Evolutionary conservation across 2,888 invertebrate genomes (phyloP).

Genomic region (Camptogramma bilineatum): DNA sequence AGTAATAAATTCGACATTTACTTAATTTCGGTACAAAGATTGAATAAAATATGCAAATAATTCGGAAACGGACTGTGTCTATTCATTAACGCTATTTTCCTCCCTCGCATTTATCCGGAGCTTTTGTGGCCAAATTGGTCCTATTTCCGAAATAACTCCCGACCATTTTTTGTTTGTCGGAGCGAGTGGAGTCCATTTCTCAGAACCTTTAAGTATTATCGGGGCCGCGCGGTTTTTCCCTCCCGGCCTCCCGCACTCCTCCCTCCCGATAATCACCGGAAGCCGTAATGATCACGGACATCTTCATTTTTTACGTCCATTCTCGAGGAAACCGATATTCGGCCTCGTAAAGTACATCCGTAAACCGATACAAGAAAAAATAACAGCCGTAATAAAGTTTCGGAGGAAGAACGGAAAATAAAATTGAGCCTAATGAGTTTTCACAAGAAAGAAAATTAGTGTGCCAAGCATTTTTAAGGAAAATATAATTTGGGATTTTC

Average conservation of each 20-base stretch:
- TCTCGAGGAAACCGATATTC: constrained; percentile 46
- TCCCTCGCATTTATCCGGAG: constrained; percentile 20
- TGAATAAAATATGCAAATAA: constrained; percentile 22
- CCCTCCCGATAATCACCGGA: constrained; percentile 54
- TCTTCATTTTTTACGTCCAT: constrained; percentile 52
- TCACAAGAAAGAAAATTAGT: constrained; percentile 11
- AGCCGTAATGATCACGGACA: constrained; percentile 53
- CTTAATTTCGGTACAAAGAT: constrained; percentile 16
- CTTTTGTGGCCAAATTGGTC: constrained; percentile 45
- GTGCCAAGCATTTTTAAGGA: not conserved
- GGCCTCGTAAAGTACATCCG: constrained; percentile 34
- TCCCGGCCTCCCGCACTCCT: constrained; percentile 24
- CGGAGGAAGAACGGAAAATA: constrained; percentile 30
- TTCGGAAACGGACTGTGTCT: constrained; percentile 27
- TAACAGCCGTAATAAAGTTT: constrained; percentile 33
- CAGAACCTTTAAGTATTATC: constrained; percentile 52
- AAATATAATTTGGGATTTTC: not conserved
- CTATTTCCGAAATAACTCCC: constrained; percentile 45
- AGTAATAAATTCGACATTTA: constrained; percentile 10
- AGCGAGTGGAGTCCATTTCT: constrained; percentile 51
- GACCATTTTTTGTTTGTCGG: constrained; percentile 44
- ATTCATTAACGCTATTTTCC: constrained; percentile 20
- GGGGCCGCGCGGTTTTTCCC: constrained; percentile 38
- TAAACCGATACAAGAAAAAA: constrained; percentile 42
- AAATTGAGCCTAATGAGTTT: constrained; percentile 29